phyloP scores from a whole-genome alignment of 2,113 vertebrate genomes.

The Glareola pratincola region DNA sequence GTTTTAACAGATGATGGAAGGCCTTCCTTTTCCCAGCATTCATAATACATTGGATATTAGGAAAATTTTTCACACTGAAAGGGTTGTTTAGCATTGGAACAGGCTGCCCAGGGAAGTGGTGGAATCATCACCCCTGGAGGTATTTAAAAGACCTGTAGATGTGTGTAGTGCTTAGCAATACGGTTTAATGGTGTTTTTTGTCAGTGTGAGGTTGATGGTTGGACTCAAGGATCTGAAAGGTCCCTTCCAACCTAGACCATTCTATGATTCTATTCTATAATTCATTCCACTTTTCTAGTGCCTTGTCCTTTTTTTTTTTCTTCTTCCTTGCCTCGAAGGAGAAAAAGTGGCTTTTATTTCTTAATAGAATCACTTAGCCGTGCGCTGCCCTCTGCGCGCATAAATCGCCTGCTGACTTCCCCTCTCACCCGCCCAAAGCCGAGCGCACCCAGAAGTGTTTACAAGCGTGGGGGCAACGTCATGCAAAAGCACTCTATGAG shows the following conservation, averaged over 20 bases:
- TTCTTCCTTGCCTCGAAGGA: background rate
- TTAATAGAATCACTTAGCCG: background rate
- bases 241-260: no score
- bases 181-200: no score
- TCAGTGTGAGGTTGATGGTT: no score
- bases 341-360: background rate
- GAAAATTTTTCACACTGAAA: no score
- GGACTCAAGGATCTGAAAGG: no score
- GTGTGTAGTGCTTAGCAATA: no score
- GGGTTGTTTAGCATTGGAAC: no score
- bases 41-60: no score
- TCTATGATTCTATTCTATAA: no score
- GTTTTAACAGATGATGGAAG: background rate
- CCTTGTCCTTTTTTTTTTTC: background rate
- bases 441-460: background rate
- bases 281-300: background rate
- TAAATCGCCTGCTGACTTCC: background rate
- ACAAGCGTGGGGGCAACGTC: background rate
- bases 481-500: background rate
- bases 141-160: no score
- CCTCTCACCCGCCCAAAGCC: background rate
- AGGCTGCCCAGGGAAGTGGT: no score
- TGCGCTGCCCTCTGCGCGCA: fast-evolving
- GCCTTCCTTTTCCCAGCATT: background rate
- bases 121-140: no score